Conservation (phyloP, 2,113 vertebrate species). For the Mus pahari region DNA sequence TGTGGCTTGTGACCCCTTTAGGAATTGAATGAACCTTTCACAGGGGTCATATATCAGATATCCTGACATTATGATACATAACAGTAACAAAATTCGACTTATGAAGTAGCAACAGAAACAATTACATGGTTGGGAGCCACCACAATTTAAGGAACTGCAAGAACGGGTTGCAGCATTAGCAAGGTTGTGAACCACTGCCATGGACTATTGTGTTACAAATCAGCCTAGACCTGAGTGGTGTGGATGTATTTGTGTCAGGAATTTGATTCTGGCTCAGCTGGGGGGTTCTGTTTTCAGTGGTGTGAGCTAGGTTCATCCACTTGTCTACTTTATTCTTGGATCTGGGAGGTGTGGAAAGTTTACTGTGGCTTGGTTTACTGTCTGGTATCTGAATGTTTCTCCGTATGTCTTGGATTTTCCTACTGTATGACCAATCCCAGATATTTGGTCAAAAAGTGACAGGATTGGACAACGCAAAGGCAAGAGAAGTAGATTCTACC, state of each 20-base stretch:
- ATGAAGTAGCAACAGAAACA: neutral
- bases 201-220: neutral
- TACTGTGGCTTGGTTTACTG: neutral
- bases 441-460: slow-evolving; percentile 26
- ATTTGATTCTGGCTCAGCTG: slow-evolving; percentile 4
- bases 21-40: neutral
- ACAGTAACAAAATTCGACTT: neutral
- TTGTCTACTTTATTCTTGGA: neutral
- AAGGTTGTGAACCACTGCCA: neutral
- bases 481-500: slow-evolving; percentile 19
- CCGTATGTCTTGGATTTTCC: neutral
- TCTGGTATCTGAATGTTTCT: slow-evolving; percentile 5
- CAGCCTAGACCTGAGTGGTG: neutral
- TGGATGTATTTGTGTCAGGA: neutral
- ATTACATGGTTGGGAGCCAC: neutral
- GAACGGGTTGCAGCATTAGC: neutral
- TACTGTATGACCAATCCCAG: neutral
- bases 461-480: neutral
- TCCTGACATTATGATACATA: neutral
- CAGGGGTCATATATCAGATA: neutral
- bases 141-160: neutral
- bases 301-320: neutral
- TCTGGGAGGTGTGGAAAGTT: neutral
- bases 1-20: neutral
- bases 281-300: neutral